phyloP scores from a whole-genome alignment of 2,113 vertebrate genomes.

The Trichechus manatus region DNA sequence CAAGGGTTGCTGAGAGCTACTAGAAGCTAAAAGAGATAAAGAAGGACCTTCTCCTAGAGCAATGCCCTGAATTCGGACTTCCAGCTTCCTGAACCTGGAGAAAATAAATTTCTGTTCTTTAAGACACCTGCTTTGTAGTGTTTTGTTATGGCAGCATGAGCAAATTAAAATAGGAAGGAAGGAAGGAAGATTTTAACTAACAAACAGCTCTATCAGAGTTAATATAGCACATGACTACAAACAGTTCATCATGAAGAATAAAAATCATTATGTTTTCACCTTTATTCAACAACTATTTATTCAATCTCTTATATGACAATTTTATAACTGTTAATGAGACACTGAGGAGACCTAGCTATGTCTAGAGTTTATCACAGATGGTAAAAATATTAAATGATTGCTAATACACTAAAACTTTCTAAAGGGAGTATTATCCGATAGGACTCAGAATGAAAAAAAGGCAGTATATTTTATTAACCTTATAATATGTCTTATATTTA shows the following conservation, averaged over 20 bases:
- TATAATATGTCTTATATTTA: neutral
- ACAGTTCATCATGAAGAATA: neutral
- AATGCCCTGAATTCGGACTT: neutral
- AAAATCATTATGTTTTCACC: slow-evolving; percentile 30
- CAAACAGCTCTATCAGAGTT: neutral
- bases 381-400: neutral
- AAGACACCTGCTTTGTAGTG: neutral
- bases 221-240: neutral
- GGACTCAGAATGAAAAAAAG: neutral
- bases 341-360: neutral
- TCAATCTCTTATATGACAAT: neutral
- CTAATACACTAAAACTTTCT: slow-evolving; percentile 1
- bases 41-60: neutral
- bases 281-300: neutral
- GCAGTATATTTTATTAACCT: neutral
- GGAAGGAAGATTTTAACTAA: neutral
- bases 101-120: neutral
- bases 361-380: slow-evolving; percentile 4
- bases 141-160: neutral
- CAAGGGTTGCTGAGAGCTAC: neutral
- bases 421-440: neutral
- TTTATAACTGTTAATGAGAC: slow-evolving; percentile 23
- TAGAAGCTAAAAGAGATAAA: neutral
- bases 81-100: neutral
- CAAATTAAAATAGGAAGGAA: neutral